Evolutionary conservation across 2,888 invertebrate genomes (phyloP).

Genomic region (Drosophila emarginata): DNA sequence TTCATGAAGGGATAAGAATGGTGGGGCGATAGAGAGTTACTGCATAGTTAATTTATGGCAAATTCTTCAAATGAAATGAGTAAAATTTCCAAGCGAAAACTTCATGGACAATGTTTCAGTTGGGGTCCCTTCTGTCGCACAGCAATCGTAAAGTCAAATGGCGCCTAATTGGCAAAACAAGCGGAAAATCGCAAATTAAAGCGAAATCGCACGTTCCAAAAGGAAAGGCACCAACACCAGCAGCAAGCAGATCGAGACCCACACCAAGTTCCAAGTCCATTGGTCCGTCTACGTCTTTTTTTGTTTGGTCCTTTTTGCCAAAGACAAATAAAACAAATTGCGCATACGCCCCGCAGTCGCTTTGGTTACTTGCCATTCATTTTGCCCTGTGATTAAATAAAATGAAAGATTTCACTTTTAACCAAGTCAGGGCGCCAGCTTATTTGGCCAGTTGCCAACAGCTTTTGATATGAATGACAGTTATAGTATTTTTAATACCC

Average conservation of each 20-base stretch:
- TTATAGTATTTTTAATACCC: background rate
- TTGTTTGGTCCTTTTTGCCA: background rate
- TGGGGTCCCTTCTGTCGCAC: slow-evolving; percentile 14
- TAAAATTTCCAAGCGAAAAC: slow-evolving; percentile 19
- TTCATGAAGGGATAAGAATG: background rate
- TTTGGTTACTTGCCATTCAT: slow-evolving; percentile 20
- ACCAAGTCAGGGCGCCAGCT: slow-evolving; percentile 37
- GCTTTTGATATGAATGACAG: background rate
- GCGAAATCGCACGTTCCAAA: slow-evolving; percentile 51
- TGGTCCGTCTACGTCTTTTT: background rate
- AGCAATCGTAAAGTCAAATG: slow-evolving; percentile 68
- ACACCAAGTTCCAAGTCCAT: background rate
- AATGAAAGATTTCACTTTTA: slow-evolving; percentile 50
- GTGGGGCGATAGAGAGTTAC: background rate
- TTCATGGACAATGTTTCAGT: slow-evolving; percentile 22
- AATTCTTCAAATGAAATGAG: slow-evolving; percentile 31
- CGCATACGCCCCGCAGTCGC: slow-evolving; percentile 56
- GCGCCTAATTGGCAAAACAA: slow-evolving; percentile 77
- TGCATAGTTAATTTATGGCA: slow-evolving; percentile 57
- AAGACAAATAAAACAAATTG: slow-evolving; percentile 60
- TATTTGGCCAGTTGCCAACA: slow-evolving; percentile 29
- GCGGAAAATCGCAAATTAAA: slow-evolving; percentile 75
- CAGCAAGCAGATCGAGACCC: background rate
- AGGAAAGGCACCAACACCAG: slow-evolving; percentile 1
- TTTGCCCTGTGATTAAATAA: slow-evolving; percentile 54